Evolutionary conservation across 2,797 vertebrate species (phyloP).

Genomic region (Danio tinwini): DNA sequence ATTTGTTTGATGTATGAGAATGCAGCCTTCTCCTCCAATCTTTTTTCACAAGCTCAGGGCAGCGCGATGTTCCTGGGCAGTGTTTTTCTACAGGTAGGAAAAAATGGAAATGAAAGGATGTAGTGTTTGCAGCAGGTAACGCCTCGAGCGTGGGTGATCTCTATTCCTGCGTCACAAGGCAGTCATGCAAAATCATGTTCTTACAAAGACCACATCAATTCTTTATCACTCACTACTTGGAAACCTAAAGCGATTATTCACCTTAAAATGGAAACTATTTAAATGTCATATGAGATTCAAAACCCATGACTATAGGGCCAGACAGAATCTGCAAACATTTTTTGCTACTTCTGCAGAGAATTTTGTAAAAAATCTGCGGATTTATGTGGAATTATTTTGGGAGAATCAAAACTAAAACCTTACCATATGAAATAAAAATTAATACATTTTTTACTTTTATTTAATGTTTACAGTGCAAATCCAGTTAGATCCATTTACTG

Average conservation of each 20-base stretch:
- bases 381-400: too few relatives aligned
- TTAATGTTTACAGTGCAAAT: too few relatives aligned
- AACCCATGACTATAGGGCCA: neutral
- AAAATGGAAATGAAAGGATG: slow-evolving; percentile 8
- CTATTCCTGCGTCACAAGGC: slow-evolving; percentile 22
- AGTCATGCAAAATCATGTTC: slow-evolving; percentile 44
- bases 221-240: neutral
- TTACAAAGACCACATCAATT: slow-evolving; percentile 3
- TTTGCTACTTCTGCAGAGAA: too few relatives aligned
- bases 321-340: too few relatives aligned
- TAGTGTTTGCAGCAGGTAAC: slow-evolving; percentile 17
- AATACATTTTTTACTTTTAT: too few relatives aligned
- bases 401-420: too few relatives aligned
- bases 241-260: slow-evolving; percentile 2
- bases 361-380: too few relatives aligned
- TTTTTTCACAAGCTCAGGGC: slow-evolving; percentile 41
- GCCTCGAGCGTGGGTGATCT: slow-evolving; percentile 18
- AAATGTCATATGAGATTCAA: neutral
- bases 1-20: slow-evolving; percentile 55
- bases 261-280: neutral
- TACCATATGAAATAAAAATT: too few relatives aligned
- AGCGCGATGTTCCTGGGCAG: slow-evolving; percentile 12
- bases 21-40: slow-evolving; percentile 22
- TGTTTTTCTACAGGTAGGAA: slow-evolving; percentile 35
- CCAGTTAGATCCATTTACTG: too few relatives aligned